Evolutionary conservation across 2,113 vertebrate species (phyloP).

Genomic region (Cygnus buccinator): DNA sequence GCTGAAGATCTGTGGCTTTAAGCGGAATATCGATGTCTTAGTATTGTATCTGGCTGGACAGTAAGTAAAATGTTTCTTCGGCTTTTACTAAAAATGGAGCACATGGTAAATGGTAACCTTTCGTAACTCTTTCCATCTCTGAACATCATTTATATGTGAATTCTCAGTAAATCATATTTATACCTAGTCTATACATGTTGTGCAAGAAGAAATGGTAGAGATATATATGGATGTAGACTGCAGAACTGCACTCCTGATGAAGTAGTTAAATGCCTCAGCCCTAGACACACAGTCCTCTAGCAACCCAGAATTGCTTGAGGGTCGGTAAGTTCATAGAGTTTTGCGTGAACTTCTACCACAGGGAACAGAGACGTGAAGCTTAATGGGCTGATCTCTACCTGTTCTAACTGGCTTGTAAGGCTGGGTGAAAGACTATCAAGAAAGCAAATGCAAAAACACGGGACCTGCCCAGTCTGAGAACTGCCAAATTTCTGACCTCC

Average conservation of each 20-base stretch:
- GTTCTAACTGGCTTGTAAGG: not conserved
- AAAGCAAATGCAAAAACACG: not conserved
- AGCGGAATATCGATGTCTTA: slow-evolving; percentile 70
- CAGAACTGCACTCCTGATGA: not conserved
- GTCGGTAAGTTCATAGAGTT: not conserved
- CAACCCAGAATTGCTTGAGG: not conserved
- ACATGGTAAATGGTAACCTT: not conserved
- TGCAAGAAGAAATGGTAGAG: not conserved
- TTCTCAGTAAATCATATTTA: not conserved
- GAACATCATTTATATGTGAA: not conserved
- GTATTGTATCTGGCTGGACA: slow-evolving; percentile 76
- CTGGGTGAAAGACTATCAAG: not conserved
- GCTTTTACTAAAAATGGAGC: not conserved
- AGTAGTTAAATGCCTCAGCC: not conserved
- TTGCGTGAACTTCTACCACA: not conserved
- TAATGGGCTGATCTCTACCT: slow-evolving; percentile 14
- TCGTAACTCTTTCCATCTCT: not conserved
- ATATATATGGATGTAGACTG: fast-evolving
- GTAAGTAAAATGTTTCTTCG: slow-evolving; percentile 66
- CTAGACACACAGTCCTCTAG: not conserved
- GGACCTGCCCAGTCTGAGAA: not conserved
- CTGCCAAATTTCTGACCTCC: slow-evolving; percentile 43
- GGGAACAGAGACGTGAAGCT: not conserved
- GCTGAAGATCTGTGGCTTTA: slow-evolving; percentile 74
- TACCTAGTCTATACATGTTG: not conserved